A percentile compares a stretch with the other conserved stretches of the same genome.
phyloP scores from a whole-genome alignment of 2,888 invertebrate genomes.

The Xestia sexstrigata region DNA sequence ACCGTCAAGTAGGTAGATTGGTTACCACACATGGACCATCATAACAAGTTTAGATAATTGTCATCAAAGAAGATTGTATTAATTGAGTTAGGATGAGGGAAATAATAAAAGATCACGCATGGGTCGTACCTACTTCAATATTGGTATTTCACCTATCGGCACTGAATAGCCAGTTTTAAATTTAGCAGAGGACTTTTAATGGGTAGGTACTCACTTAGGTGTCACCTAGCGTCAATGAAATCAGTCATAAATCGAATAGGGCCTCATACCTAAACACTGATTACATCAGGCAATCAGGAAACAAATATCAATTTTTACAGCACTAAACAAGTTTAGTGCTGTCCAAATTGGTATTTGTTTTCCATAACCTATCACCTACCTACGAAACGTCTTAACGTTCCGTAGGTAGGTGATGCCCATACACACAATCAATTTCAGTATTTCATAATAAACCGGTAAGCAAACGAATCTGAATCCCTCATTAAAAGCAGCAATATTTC shows the following conservation, averaged over 20 bases:
- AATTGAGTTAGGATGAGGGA: neutral
- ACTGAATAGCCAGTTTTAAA: neutral
- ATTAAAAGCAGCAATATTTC: constrained; percentile 15
- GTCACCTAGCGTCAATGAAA: neutral
- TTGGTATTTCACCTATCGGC: neutral
- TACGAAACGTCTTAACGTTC: too few species aligned
- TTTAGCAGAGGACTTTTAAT: neutral
- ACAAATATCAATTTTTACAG: neutral
- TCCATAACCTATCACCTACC: too few species aligned
- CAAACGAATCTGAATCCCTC: neutral
- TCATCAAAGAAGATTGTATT: neutral
- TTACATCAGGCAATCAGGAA: neutral
- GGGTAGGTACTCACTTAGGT: neutral
- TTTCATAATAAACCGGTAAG: constrained; percentile 11
- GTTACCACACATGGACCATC: neutral
- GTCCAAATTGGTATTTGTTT: too few species aligned
- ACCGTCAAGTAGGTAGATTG: too few species aligned
- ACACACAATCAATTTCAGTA: neutral
- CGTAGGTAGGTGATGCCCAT: too few species aligned
- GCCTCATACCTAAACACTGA: neutral
- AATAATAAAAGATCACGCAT: neutral
- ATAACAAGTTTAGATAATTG: neutral
- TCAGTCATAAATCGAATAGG: neutral
- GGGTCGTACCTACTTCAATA: too few species aligned
- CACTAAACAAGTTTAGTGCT: neutral